Evolutionary conservation across 2,797 vertebrate genomes (phyloP).

Genomic region (Loriculus beryllinus): DNA sequence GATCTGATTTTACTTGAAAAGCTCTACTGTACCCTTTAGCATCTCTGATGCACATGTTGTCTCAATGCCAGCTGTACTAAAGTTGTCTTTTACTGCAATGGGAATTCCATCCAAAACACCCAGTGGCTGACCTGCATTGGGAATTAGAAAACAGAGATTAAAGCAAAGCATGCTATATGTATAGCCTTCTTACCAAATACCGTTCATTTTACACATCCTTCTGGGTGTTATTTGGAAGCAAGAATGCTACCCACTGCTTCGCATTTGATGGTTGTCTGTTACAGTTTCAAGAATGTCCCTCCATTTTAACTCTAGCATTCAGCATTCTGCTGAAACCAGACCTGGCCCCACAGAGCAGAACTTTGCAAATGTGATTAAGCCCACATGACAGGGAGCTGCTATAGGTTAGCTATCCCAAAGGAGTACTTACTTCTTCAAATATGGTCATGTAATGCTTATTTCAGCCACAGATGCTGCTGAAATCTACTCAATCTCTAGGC

Average conservation of each 20-base stretch:
- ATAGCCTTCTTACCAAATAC: background rate
- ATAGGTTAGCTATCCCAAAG: background rate
- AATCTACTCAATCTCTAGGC: background rate
- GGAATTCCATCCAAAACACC: slow-evolving; percentile 93
- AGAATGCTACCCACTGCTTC: background rate
- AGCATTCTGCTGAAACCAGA: background rate
- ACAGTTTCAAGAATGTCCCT: background rate
- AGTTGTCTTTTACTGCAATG: slow-evolving; percentile 95
- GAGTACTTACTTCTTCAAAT: background rate
- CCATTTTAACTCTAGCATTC: background rate
- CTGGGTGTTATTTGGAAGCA: background rate
- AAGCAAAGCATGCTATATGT: background rate
- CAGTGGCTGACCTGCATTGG: slow-evolving; percentile 78
- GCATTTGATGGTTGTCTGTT: no score
- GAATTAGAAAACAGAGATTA: background rate
- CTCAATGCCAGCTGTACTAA: slow-evolving; percentile 85
- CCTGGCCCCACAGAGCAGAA: background rate
- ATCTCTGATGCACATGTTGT: slow-evolving; percentile 96
- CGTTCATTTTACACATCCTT: background rate
- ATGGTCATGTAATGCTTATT: background rate
- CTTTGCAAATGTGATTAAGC: background rate
- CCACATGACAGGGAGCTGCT: background rate
- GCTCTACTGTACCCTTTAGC: slow-evolving; percentile 83
- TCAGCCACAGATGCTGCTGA: background rate
- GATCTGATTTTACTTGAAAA: background rate